Conservation (phyloP, 2,113 vertebrate species). For the Callionymus lyra region DNA sequence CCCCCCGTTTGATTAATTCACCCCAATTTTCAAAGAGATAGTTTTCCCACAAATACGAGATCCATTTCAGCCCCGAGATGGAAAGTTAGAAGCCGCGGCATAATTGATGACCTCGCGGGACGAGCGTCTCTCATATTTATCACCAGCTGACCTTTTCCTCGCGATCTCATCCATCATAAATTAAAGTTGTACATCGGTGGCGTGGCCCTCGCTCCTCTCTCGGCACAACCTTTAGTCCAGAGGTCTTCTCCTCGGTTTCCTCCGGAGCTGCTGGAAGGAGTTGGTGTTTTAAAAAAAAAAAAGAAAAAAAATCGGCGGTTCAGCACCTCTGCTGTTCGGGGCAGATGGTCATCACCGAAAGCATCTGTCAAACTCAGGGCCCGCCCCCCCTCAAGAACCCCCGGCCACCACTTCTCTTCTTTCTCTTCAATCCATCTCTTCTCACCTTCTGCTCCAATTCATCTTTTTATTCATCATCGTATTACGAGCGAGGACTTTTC, state of each 20-base stretch:
- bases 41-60: conserved; percentile 68
- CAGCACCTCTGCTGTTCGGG: conserved; percentile 70
- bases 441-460: conserved; percentile 2
- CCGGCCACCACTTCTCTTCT: conserved; percentile 27
- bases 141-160: conserved; percentile 84
- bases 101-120: conserved; percentile 77
- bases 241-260: conserved; percentile 70
- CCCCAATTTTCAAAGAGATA: conserved; percentile 69
- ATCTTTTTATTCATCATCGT: conserved; percentile 5
- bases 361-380: conserved; percentile 69
- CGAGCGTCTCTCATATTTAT: conserved; percentile 78
- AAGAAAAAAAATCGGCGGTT: conserved; percentile 67
- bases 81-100: conserved; percentile 69
- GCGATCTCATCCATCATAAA: conserved; percentile 87
- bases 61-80: conserved; percentile 70
- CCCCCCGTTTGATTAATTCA: conserved; percentile 65
- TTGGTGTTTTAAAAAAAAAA: too few relatives aligned
- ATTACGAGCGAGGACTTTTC: neutral
- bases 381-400: conserved; percentile 50
- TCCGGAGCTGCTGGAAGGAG: conserved; percentile 63
- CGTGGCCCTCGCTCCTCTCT: conserved; percentile 65
- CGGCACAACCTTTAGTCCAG: conserved; percentile 80
- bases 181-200: conserved; percentile 84
- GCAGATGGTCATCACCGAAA: conserved; percentile 68
- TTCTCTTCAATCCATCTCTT: conserved; percentile 13